A percentile compares a stretch with the other conserved stretches of the same genome.
phyloP scores from a whole-genome alignment of 2,113 vertebrate species.

The Callocephalon fimbriatum region DNA sequence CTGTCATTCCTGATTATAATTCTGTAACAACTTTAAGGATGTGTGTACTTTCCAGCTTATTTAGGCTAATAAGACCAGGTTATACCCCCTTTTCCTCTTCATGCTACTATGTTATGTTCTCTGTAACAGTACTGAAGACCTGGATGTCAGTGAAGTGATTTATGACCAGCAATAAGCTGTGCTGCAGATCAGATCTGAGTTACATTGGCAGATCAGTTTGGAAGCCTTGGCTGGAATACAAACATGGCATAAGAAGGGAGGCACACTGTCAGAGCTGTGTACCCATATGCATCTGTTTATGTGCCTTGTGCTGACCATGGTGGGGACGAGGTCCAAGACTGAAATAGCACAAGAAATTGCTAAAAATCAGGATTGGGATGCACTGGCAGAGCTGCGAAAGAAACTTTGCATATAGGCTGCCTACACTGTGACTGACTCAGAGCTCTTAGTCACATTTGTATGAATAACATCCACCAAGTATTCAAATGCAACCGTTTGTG shows the following conservation, averaged over 20 bases:
- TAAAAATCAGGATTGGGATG: neutral
- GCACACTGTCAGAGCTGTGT: neutral
- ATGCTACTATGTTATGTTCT: fast-evolving
- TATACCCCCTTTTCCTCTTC: neutral
- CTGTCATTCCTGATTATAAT: neutral
- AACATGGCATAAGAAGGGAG: neutral
- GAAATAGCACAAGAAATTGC: neutral
- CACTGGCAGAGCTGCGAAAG: neutral
- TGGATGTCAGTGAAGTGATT: neutral
- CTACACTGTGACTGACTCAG: neutral
- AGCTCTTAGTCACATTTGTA: neutral
- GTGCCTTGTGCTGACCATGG: neutral
- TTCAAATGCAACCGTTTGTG: neutral
- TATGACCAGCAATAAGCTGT: neutral
- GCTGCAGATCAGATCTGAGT: neutral
- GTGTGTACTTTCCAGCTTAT: neutral
- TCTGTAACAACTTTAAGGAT: neutral
- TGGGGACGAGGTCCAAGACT: neutral
- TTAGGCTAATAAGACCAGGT: neutral
- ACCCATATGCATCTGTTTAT: fast-evolving
- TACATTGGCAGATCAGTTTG: neutral
- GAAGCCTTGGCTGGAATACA: neutral
- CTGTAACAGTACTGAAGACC: neutral
- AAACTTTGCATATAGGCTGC: neutral
- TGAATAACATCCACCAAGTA: neutral